Evolutionary conservation across 2,797 vertebrate genomes (phyloP).

Genomic region (Coracias cyanogaster): DNA sequence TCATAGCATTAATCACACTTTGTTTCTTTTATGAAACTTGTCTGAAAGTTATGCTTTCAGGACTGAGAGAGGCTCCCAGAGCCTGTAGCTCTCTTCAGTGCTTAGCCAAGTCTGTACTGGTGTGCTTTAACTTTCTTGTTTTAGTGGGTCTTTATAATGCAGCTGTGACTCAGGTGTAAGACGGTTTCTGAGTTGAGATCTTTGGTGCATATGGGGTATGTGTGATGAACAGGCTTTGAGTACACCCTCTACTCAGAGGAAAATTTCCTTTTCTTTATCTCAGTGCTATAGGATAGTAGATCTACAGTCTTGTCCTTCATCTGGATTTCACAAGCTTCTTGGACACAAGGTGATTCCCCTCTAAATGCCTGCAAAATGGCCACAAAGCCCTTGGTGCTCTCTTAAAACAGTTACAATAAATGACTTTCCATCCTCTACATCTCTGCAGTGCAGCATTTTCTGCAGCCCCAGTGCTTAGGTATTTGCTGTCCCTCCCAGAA

Average conservation of each 20-base stretch:
- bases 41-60: not conserved
- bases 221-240: not conserved
- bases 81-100: accelerated
- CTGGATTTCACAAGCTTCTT: not conserved
- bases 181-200: not conserved
- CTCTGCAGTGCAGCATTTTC: not conserved
- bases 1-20: not conserved
- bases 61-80: not conserved
- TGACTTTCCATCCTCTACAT: not conserved
- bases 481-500: not conserved
- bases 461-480: not conserved
- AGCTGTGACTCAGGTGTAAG: no score
- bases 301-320: not conserved
- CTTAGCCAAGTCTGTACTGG: not conserved
- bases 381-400: not conserved
- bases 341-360: not conserved
- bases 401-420: not conserved
- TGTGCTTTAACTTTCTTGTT: not conserved
- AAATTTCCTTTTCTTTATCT: not conserved
- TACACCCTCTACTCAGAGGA: not conserved
- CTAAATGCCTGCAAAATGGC: not conserved
- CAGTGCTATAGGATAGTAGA: not conserved
- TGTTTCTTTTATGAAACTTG: not conserved
- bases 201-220: not conserved
- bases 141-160: not conserved